Evolutionary conservation across 2,113 vertebrate species (phyloP), one percentile per base, ranked within the genome.

Genomic region (Saccopteryx bilineata): DNA sequence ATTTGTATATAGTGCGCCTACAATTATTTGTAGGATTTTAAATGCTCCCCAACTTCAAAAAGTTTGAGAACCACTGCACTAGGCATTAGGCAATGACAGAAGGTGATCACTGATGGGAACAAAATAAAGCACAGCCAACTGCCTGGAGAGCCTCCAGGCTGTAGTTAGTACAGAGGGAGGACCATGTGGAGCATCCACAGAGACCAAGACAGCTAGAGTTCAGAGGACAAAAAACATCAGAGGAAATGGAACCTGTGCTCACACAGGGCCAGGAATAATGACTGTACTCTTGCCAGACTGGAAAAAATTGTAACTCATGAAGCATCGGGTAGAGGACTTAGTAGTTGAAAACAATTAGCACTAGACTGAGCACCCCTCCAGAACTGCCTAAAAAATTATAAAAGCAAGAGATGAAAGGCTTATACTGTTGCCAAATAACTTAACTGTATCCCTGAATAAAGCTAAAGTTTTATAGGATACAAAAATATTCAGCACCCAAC

Each of bases 381-480:
- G 39, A 93, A 81, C 21, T 80, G 33, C 39, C 46, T 65, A 66
- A 66, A 69, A 90, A 39, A 60, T 90, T 6, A 74, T 61, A 75
- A 93, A 63, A 46, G 28, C 74, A 68, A 80, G 24, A 85, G 31
- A 69, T 56, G 28, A 79, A 92, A 83, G 18, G 65, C 33, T 79
- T 65, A 78, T 90, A 69, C 31, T 68, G 21, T 82, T 90, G 72
- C 85, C 61, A 83, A 54, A 56, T 66, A 74, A 85, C 21, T 60
- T 84, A 89, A 91, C 56, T 79, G 26, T 8, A 68, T 65, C 60
- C 24, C 74, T 79, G 71, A 91, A 56, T 52, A 87, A 61, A 91
- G 21, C 54, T 94, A 52, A 80, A 90, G 60, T 83, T 68, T 81
- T 84, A 46, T 6, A 54, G 66, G 50, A 81, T 72, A 39, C 18